Percentiles rank a stretch among this genome's conserved stretches.
phyloP scores from a whole-genome alignment of 2,113 vertebrate species.

The Synodontis membranacea region DNA sequence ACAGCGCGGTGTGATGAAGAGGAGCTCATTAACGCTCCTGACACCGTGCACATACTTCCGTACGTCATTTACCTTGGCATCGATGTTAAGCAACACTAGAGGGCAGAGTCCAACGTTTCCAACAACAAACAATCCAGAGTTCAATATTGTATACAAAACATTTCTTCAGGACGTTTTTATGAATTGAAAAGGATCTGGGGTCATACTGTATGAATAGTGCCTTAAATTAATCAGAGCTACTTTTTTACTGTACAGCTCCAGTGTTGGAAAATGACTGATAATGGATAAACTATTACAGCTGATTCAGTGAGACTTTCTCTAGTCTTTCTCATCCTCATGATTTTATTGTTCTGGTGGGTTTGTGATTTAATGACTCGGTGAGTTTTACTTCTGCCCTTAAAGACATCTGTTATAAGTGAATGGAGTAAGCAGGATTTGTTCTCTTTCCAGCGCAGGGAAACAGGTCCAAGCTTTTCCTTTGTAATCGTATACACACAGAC shows the following conservation, averaged over 20 bases:
- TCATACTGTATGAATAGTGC: background rate
- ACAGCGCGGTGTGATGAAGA: background rate
- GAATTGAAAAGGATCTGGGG: background rate
- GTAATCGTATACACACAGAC: background rate
- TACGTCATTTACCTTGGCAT: too few relatives aligned
- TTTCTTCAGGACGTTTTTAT: background rate
- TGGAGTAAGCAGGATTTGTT: background rate
- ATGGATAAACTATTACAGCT: background rate
- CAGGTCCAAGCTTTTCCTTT: background rate
- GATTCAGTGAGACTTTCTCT: too few relatives aligned
- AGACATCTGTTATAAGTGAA: background rate
- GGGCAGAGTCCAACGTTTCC: too few relatives aligned
- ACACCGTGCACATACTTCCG: too few relatives aligned
- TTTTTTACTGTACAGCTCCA: too few relatives aligned
- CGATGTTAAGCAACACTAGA: too few relatives aligned
- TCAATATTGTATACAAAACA: too few relatives aligned
- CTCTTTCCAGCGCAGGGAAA: background rate
- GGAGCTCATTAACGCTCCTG: too few relatives aligned
- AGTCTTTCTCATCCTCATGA: too few relatives aligned
- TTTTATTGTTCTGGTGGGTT: background rate
- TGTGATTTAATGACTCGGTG: background rate
- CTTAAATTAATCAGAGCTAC: too few relatives aligned
- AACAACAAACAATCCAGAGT: too few relatives aligned
- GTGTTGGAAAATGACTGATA: background rate
- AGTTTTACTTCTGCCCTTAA: background rate